These are phyloP conservation scores for Ceyx cyanopectus DNA, from an alignment of 2,113 vertebrate genomes.

Conservation along the genomic window DNA sequence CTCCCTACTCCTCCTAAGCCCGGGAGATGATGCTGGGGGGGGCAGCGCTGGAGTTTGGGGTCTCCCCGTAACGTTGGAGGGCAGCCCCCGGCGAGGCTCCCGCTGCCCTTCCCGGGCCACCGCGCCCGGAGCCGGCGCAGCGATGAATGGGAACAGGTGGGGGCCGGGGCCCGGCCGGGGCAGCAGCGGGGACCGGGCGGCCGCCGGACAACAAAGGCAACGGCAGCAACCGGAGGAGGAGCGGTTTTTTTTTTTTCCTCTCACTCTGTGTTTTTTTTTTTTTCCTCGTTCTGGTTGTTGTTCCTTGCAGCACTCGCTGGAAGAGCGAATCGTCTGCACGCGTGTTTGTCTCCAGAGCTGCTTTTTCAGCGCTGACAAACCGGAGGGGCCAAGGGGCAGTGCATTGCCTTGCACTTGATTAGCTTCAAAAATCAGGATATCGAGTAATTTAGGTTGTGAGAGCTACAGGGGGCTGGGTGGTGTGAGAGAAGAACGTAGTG, in stretches of 20 bases:
- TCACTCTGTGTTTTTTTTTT: background rate
- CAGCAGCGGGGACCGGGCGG: background rate
- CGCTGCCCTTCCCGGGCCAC: too few species aligned
- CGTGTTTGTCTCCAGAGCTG: background rate
- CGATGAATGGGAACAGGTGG: too few species aligned
- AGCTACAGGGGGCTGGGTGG: background rate
- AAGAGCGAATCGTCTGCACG: background rate
- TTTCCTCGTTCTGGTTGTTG: background rate
- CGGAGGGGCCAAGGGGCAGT: background rate
- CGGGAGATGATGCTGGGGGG: too few species aligned
- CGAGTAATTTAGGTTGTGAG: background rate
- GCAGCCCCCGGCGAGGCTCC: too few species aligned
- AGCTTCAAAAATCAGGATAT: background rate
- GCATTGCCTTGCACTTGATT: background rate
- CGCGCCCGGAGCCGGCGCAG: too few species aligned
- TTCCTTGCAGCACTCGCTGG: background rate
- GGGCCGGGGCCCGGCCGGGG: too few species aligned
- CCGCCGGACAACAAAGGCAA: conserved; percentile 62
- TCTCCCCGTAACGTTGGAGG: too few species aligned
- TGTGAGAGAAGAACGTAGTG: background rate
- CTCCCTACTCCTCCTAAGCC: too few species aligned
- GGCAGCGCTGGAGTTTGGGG: too few species aligned
- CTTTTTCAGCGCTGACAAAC: background rate
- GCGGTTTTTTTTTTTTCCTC: background rate
- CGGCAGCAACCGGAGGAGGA: background rate